phyloP scores from a whole-genome alignment of 2,113 vertebrate species.

The Strix uralensis region DNA sequence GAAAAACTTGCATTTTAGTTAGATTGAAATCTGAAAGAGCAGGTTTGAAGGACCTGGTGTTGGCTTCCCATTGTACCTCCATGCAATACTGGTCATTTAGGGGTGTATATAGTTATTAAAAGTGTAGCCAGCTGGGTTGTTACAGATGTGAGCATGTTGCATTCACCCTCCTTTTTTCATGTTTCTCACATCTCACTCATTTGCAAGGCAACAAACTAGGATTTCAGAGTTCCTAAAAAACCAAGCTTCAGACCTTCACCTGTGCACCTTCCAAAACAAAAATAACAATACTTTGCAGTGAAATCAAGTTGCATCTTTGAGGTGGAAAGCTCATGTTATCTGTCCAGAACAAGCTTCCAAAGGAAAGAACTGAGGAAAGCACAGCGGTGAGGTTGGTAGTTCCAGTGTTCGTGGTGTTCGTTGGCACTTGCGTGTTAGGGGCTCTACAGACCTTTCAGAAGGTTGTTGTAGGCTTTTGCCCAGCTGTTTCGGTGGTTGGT shows the following conservation, averaged over 20 bases:
- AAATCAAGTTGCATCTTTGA: background rate
- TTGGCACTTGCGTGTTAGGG: background rate
- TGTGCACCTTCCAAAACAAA: background rate
- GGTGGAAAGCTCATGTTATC: background rate
- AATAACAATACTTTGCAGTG: background rate
- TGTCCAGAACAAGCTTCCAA: background rate
- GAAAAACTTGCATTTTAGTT: background rate
- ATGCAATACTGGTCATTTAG: background rate
- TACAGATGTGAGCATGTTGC: background rate
- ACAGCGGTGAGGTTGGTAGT: background rate
- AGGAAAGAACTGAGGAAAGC: background rate
- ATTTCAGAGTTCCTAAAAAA: background rate
- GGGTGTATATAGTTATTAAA: background rate
- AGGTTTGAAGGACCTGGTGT: background rate
- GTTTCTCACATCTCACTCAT: background rate
- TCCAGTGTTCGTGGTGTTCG: background rate
- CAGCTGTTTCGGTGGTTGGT: slow-evolving; percentile 96
- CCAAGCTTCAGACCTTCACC: background rate
- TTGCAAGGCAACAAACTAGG: background rate
- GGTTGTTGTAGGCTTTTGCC: slow-evolving; percentile 94
- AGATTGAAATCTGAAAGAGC: background rate
- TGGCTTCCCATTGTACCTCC: background rate
- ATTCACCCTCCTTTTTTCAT: background rate
- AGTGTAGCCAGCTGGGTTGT: no score
- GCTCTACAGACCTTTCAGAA: slow-evolving; percentile 85